Evolutionary conservation across 2,888 invertebrate genomes (phyloP).

Genomic region (Cephus sareptanus): DNA sequence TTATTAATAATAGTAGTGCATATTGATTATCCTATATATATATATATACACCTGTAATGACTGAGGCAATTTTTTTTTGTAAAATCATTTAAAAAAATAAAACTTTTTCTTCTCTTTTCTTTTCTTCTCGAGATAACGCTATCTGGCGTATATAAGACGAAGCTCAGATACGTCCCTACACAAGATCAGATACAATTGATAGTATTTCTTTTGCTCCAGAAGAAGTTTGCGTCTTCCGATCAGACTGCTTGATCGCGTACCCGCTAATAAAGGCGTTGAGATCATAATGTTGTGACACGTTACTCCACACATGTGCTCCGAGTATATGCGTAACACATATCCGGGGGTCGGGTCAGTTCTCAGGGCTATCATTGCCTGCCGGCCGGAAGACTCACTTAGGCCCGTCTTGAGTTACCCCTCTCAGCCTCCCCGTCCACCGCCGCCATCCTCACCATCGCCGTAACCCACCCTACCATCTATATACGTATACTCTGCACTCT

Average conservation of each 20-base stretch:
- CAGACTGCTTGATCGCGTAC: neutral
- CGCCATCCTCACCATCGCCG: constrained; percentile 20
- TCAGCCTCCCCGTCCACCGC: constrained; percentile 28
- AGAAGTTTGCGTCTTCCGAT: neutral
- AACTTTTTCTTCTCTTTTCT: neutral
- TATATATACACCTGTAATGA: neutral
- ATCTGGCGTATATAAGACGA: neutral
- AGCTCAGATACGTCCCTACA: neutral
- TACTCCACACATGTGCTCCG: constrained; percentile 37
- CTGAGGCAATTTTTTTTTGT: neutral
- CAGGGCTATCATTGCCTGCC: constrained; percentile 65
- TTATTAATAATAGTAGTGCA: neutral
- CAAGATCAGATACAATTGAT: neutral
- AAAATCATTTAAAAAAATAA: neutral
- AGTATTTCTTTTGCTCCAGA: neutral
- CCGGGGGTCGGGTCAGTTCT: constrained; percentile 65
- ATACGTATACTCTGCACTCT: neutral
- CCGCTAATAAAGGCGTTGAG: constrained; percentile 28
- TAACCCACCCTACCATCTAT: neutral
- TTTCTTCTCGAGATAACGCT: neutral
- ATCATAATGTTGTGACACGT: constrained; percentile 59
- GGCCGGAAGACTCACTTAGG: constrained; percentile 67
- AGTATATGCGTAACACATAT: constrained; percentile 61
- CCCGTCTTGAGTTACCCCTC: constrained; percentile 66
- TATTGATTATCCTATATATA: neutral